Conservation (phyloP, 1,140 invertebrate species). For the Triops cancriformis region DNA sequence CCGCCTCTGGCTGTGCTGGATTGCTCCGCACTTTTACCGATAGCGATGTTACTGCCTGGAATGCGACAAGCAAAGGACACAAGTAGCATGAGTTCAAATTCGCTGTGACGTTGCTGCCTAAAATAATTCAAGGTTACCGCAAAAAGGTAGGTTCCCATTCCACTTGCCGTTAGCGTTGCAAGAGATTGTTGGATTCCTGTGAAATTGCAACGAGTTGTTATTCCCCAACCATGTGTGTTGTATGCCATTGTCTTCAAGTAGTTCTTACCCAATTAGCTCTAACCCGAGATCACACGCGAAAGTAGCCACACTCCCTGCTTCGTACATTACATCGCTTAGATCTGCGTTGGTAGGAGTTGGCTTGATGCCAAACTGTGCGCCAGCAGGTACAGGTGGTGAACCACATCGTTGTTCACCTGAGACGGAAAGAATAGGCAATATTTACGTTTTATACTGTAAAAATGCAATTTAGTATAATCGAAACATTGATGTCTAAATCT, state of each 20-base stretch:
- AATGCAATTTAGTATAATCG: too few relatives aligned
- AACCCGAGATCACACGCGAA: conserved; percentile 79
- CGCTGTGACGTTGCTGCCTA: background rate
- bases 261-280: conserved; percentile 52
- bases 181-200: conserved; percentile 38
- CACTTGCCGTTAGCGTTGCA: conserved; percentile 62
- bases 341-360: background rate
- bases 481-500: too few relatives aligned
- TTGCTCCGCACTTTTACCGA: conserved; percentile 77
- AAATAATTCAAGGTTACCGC: conserved; percentile 51
- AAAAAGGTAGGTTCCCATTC: conserved; percentile 71
- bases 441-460: too few relatives aligned
- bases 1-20: conserved; percentile 76
- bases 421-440: background rate
- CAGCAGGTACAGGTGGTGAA: background rate
- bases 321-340: conserved; percentile 11
- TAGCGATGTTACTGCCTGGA: conserved; percentile 72
- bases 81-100: background rate
- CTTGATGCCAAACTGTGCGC: background rate
- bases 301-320: conserved; percentile 54
- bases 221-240: background rate
- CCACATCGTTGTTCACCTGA: background rate
- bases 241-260: background rate
- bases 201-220: conserved; percentile 18
- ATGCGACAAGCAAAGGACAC: background rate